These are phyloP conservation scores for Chlamydotis undulata DNA, from an alignment of 2,113 vertebrate genomes.

Conservation along the genomic window DNA sequence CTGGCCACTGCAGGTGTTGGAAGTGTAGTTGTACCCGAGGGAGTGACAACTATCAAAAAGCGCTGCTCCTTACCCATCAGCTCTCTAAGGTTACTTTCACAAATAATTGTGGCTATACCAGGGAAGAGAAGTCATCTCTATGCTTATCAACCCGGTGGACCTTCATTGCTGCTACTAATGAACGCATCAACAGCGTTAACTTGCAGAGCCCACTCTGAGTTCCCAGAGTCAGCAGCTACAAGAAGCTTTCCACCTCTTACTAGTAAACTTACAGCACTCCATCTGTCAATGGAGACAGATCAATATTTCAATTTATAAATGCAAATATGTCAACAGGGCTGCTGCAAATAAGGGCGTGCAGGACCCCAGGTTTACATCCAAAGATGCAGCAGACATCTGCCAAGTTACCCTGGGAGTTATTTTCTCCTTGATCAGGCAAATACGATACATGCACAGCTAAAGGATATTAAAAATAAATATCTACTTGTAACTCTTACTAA, in stretches of 20 bases:
- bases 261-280: neutral
- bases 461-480: neutral
- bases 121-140: neutral
- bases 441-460: neutral
- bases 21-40: neutral
- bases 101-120: neutral
- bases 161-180: neutral
- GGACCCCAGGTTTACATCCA: neutral
- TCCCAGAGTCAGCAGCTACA: neutral
- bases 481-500: neutral
- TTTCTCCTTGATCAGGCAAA: neutral
- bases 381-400: neutral
- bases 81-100: neutral
- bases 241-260: neutral
- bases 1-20: neutral
- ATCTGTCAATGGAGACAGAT: neutral
- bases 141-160: neutral
- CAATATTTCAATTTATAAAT: neutral
- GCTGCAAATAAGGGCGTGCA: neutral
- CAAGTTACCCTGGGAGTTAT: neutral
- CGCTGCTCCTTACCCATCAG: neutral
- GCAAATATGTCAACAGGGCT: neutral
- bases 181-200: neutral
- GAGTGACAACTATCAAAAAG: neutral
- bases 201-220: neutral